Evolutionary conservation across 2,113 vertebrate genomes (phyloP), one percentile per base, ranked within the genome.

Genomic region (Acrocephalus arundinaceus): DNA sequence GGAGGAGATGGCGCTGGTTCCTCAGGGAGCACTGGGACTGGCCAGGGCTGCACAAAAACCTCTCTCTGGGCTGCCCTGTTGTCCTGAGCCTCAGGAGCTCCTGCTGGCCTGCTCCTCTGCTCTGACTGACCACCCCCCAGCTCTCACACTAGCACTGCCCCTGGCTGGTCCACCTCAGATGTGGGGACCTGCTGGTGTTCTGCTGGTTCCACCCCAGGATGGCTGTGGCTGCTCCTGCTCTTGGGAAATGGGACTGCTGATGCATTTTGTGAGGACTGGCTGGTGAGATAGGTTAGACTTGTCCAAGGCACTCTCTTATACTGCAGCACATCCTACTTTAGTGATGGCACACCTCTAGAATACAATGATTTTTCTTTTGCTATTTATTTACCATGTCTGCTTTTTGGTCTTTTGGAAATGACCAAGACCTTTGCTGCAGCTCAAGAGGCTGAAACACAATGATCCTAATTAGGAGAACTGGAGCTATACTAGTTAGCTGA

Each of bases 61-160:
- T 13, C 0, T 8, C 39, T 7, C 0, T 12, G 35, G 63, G 27
- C 52, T 70, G 66, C 15, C 41, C 43, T 67, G 52, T 33, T 55
- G 18, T 15, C 11, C 17, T 10, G n/a, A 76, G 24, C 57, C 68
- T 39, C 55, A 45, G 48, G 67, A 59, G 68, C 62, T 74, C 19
- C 27, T 66, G 27, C 74, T 30, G 55, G 20, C 21, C 33, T 0
- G 11, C 19, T n/a, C 8, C 45, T n/a, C 19, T 66, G 55, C 37
- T 46, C 48, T 4, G 3, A 3, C 1, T 22, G 43, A 4, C 35
- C 31, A 10, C 17, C 15, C 6, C 6, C 0, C 31, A 63, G 75
- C 43, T 67, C 75, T 57, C 11, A 1, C 15, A 37, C 5, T 57
- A 37, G 51, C 31, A 2, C 22, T 43, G 81, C 8, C 11, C 35